phyloP scores from a whole-genome alignment of 2,888 invertebrate species.

The Nowickia ferox region DNA sequence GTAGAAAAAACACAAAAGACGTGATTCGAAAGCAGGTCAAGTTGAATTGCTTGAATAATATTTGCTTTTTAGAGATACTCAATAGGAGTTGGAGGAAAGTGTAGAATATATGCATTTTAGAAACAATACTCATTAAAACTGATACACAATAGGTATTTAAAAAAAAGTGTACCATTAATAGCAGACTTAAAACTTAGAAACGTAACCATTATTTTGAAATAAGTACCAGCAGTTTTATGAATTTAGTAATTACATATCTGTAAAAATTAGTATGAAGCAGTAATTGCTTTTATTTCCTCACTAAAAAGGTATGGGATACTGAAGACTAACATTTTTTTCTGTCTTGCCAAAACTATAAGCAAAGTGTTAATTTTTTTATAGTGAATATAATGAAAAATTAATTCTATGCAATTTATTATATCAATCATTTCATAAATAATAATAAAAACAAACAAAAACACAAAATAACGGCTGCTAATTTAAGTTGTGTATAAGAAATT shows the following conservation, averaged over 20 bases:
- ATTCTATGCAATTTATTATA: constrained; percentile 50
- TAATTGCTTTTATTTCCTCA: too few species aligned
- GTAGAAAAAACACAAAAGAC: constrained; percentile 60
- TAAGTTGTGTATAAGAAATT: neutral
- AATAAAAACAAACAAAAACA: constrained; percentile 10
- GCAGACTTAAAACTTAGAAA: too few species aligned
- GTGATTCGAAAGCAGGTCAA: constrained; percentile 66
- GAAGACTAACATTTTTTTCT: neutral
- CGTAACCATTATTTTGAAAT: too few species aligned
- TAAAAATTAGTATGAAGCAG: too few species aligned
- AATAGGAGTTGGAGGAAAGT: neutral
- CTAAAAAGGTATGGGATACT: neutral
- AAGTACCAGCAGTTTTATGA: too few species aligned
- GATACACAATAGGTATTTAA: too few species aligned
- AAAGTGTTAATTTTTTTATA: neutral
- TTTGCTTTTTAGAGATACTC: constrained; percentile 35
- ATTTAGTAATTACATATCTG: too few species aligned
- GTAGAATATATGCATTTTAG: too few species aligned
- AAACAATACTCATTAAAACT: too few species aligned
- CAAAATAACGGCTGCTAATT: neutral
- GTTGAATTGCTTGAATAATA: constrained; percentile 45
- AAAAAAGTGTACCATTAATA: too few species aligned
- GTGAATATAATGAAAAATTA: constrained; percentile 22
- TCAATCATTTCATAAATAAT: constrained; percentile 1
- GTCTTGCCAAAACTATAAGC: neutral